Evolutionary conservation across 1,140 invertebrate species (phyloP).

Genomic region (Drosophila miranda): DNA sequence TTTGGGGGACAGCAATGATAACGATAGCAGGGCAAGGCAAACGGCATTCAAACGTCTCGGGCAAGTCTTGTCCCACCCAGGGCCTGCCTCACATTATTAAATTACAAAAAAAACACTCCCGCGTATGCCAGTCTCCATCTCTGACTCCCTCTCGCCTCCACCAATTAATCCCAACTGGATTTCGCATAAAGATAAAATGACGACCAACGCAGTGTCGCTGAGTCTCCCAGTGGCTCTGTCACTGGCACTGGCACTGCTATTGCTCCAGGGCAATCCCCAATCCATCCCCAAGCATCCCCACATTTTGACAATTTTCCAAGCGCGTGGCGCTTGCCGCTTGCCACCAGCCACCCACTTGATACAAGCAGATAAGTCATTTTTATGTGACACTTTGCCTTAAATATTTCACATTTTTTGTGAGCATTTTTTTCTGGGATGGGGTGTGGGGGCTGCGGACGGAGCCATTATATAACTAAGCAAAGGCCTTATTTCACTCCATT

Average conservation of each 20-base stretch:
- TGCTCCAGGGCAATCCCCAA: conserved; percentile 62
- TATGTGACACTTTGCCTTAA: conserved; percentile 82
- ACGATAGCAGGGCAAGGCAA: conserved; percentile 32
- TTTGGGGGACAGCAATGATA: conserved; percentile 43
- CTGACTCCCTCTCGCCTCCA: conserved; percentile 38
- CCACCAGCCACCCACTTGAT: conserved; percentile 61
- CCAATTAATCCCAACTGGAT: conserved; percentile 80
- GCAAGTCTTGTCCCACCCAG: conserved; percentile 11
- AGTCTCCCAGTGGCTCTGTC: too few species aligned
- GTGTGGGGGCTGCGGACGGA: conserved; percentile 20
- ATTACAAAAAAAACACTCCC: conserved; percentile 65
- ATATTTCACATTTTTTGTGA: conserved; percentile 78
- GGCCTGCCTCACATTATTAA: conserved; percentile 74
- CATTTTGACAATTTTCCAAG: conserved; percentile 68
- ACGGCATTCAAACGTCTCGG: conserved; percentile 4
- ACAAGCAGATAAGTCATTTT: conserved; percentile 81
- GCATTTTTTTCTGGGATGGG: conserved; percentile 34
- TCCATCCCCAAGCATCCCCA: conserved; percentile 16
- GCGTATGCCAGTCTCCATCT: conserved; percentile 11
- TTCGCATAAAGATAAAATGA: conserved; percentile 79
- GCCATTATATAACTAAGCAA: conserved; percentile 60
- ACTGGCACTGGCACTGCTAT: conserved; percentile 2
- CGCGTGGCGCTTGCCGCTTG: conserved; percentile 53
- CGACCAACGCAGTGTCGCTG: conserved; percentile 41
- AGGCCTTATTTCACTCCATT: neutral